Evolutionary conservation across 2,113 vertebrate species (phyloP).

Genomic region (Amia ocellicauda): DNA sequence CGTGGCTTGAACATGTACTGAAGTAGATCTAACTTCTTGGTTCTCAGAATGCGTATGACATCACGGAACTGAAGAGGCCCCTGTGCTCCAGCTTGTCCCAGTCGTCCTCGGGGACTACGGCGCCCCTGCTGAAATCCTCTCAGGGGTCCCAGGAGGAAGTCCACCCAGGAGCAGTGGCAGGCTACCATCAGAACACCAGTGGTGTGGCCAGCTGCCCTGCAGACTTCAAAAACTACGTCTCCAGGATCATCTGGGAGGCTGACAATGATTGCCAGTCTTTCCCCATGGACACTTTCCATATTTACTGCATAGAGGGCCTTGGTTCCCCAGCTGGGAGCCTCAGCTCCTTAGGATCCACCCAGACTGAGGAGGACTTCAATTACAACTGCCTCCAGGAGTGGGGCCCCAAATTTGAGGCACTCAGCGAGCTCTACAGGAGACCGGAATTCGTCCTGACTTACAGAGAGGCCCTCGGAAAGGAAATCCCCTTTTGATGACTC

Average conservation of each 20-base stretch:
- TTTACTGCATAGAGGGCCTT: slow-evolving; percentile 72
- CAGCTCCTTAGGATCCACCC: slow-evolving; percentile 69
- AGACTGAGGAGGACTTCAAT: slow-evolving; percentile 55
- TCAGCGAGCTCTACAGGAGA: slow-evolving; percentile 65
- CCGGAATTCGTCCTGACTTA: slow-evolving; percentile 47
- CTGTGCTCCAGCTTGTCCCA: slow-evolving; percentile 66
- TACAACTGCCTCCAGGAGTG: slow-evolving; percentile 61
- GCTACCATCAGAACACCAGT: slow-evolving; percentile 50
- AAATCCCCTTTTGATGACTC: slow-evolving; percentile 38
- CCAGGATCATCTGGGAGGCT: slow-evolving; percentile 72
- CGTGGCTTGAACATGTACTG: no score
- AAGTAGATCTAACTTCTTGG: slow-evolving; percentile 24
- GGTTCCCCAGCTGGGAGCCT: slow-evolving; percentile 72
- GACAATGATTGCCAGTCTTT: slow-evolving; percentile 65
- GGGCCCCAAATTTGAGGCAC: slow-evolving; percentile 72
- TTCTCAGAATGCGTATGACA: slow-evolving; percentile 74
- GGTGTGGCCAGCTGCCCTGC: slow-evolving; percentile 40
- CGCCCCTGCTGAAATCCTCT: slow-evolving; percentile 63
- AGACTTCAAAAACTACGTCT: slow-evolving; percentile 75
- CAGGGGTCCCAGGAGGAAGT: slow-evolving; percentile 68
- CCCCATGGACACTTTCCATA: slow-evolving; percentile 68
- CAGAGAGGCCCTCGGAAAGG: slow-evolving; percentile 40
- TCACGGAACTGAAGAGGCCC: slow-evolving; percentile 78
- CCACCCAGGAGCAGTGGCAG: slow-evolving; percentile 48
- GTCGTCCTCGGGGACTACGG: slow-evolving; percentile 65